Evolutionary conservation across 2,113 vertebrate species (phyloP).

Genomic region (Diadophis punctatus): DNA sequence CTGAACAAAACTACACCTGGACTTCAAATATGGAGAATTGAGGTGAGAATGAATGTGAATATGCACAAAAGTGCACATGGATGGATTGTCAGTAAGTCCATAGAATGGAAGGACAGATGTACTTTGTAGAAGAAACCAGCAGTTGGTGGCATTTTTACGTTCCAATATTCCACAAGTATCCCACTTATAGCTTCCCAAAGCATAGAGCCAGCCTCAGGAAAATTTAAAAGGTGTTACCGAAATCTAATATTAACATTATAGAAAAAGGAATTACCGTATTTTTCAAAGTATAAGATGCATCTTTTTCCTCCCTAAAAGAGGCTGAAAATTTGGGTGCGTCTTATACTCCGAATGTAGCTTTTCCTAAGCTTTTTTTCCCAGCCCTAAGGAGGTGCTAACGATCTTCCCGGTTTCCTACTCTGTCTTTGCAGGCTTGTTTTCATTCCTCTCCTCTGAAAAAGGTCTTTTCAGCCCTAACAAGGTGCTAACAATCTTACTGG

Average conservation of each 20-base stretch:
- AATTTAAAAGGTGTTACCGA: not conserved
- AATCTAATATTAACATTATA: not conserved
- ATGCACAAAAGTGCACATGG: not conserved
- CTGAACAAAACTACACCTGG: slow-evolving; percentile 81
- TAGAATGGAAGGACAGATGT: not conserved
- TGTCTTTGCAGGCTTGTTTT: too few relatives aligned
- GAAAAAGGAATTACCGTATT: too few relatives aligned
- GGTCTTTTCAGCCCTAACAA: too few relatives aligned
- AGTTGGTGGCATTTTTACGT: not conserved
- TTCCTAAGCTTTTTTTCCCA: too few relatives aligned
- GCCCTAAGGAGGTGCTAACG: too few relatives aligned
- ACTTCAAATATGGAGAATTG: slow-evolving; percentile 86
- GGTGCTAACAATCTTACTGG: too few relatives aligned
- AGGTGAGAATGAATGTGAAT: slow-evolving; percentile 66
- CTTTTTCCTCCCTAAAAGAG: too few relatives aligned
- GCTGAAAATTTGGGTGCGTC: too few relatives aligned
- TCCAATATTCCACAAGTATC: not conserved
- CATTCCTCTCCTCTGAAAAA: too few relatives aligned
- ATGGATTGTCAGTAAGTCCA: not conserved
- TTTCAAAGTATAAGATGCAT: too few relatives aligned
- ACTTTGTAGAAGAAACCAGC: not conserved
- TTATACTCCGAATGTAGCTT: too few relatives aligned
- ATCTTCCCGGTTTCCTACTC: too few relatives aligned
- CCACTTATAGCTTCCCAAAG: not conserved
- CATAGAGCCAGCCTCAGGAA: not conserved